phyloP scores from a whole-genome alignment of 2,113 vertebrate species.

The Triplophysa siluroides region DNA sequence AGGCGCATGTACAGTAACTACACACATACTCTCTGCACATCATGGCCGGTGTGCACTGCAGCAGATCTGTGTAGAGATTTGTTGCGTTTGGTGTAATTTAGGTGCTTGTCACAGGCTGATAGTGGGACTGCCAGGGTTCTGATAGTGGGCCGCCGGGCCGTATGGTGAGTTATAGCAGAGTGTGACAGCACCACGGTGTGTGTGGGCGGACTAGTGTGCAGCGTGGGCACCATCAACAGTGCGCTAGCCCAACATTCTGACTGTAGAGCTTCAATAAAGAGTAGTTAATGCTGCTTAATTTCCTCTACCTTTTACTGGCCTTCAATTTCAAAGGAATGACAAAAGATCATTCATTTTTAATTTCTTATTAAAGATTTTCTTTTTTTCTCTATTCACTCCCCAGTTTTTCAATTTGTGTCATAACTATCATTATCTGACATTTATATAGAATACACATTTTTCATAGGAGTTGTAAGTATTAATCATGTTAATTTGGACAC shows the following conservation, averaged over 20 bases:
- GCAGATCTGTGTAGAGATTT: background rate
- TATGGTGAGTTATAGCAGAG: slow-evolving; percentile 7
- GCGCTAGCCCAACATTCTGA: background rate
- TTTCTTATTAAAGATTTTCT: too few species aligned
- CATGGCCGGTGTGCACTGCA: background rate
- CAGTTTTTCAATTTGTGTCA: too few species aligned
- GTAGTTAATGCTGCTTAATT: background rate
- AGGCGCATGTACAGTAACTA: background rate
- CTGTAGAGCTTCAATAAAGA: background rate
- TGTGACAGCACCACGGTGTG: background rate
- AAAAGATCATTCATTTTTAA: background rate
- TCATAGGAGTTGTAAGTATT: too few species aligned
- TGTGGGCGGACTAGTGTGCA: slow-evolving; percentile 22
- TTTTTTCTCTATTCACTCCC: too few species aligned
- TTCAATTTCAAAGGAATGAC: background rate
- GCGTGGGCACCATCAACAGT: slow-evolving; percentile 9
- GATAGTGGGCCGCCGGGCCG: background rate
- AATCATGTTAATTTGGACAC: too few species aligned
- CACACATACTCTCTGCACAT: background rate
- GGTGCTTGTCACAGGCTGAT: slow-evolving; percentile 16
- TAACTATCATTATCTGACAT: too few species aligned
- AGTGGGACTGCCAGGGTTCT: slow-evolving; percentile 23
- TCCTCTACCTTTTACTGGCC: background rate
- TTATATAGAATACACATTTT: too few species aligned
- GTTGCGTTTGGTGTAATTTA: slow-evolving; percentile 40